A percentile compares a stretch with the other conserved stretches of the same genome.
phyloP scores from a whole-genome alignment of 2,888 invertebrate genomes.

The Pyrocoelia pectoralis region DNA sequence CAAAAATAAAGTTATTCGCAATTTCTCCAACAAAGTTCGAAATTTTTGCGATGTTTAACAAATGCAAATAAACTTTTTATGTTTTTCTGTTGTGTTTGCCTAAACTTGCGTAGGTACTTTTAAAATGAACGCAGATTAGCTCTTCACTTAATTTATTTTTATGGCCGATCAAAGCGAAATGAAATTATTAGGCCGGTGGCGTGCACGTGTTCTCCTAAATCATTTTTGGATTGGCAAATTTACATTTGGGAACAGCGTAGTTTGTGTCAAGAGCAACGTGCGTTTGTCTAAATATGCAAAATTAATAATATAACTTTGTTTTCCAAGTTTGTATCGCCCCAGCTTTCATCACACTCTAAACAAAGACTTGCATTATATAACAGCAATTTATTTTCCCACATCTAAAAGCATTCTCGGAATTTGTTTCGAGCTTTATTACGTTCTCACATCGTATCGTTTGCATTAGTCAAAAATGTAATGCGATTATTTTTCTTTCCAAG shows the following conservation, averaged over 20 bases:
- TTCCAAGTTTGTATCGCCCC: neutral
- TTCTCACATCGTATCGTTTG: neutral
- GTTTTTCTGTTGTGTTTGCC: too few species aligned
- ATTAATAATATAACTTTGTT: neutral
- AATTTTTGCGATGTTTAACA: neutral
- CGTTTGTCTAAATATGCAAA: neutral
- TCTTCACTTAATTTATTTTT: neutral
- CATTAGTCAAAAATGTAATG: neutral
- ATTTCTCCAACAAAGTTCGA: neutral
- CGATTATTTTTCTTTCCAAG: neutral
- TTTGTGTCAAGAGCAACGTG: neutral
- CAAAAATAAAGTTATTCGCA: too few species aligned
- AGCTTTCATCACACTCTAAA: neutral
- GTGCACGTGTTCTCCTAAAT: too few species aligned
- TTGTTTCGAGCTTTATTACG: neutral
- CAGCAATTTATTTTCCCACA: neutral
- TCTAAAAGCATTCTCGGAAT: neutral
- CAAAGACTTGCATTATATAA: slow-evolving; percentile 1
- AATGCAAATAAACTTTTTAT: neutral
- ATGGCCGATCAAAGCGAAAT: too few species aligned
- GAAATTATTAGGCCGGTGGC: too few species aligned
- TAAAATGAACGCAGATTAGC: too few species aligned
- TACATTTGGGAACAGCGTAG: too few species aligned
- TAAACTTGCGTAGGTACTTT: too few species aligned
- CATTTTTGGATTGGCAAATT: too few species aligned